Conservation (phyloP, 2,113 vertebrate species). For the Salvator merianae region DNA sequence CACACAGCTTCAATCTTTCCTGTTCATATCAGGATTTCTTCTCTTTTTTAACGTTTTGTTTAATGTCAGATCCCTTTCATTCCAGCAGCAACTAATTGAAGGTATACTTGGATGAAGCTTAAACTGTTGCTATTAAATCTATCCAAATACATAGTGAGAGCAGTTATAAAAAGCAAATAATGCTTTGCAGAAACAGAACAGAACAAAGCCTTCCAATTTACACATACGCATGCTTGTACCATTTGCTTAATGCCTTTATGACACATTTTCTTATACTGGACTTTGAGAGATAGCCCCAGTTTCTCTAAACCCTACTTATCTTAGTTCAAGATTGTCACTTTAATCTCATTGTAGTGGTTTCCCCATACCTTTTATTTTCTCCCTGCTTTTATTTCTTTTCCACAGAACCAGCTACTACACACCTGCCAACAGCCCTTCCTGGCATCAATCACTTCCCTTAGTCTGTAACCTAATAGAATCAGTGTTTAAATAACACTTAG, state of each 20-base stretch:
- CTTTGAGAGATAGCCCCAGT: not conserved
- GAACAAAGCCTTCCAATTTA: not conserved
- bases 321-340: not conserved
- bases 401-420: not conserved
- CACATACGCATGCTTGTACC: not conserved
- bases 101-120: too few species aligned
- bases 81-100: too few species aligned
- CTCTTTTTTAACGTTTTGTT: too few species aligned
- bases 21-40: too few species aligned
- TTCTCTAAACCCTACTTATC: not conserved
- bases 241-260: not conserved
- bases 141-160: not conserved
- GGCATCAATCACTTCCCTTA: conserved; percentile 18
- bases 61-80: too few species aligned
- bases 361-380: conserved; percentile 4
- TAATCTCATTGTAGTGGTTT: conserved; percentile 4
- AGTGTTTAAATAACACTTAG: not conserved
- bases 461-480: conserved; percentile 28
- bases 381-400: not conserved
- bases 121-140: not conserved
- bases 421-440: conserved; percentile 15
- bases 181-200: not conserved
- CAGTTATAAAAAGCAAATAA: not conserved
- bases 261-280: not conserved
- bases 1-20: too few species aligned